phyloP scores from a whole-genome alignment of 2,888 invertebrate genomes.

The Plebejus argus region DNA sequence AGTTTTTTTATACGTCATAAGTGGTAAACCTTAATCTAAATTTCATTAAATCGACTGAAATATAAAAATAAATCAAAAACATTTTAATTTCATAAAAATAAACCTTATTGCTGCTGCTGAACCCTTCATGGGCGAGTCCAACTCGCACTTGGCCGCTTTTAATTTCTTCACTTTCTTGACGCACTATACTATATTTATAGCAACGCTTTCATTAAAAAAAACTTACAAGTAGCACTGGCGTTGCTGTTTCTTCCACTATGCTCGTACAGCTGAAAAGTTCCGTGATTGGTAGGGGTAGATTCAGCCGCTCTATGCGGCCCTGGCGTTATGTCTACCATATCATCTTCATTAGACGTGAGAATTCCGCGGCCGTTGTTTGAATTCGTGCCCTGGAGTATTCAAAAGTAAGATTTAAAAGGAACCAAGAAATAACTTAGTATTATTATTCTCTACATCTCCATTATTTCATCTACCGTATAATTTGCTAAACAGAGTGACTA shows the following conservation, averaged over 20 bases:
- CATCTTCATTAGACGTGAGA: conserved; percentile 57
- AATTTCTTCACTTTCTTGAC: too few relatives aligned
- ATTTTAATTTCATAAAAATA: too few relatives aligned
- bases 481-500: not conserved
- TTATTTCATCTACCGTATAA: not conserved
- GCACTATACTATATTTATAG: too few relatives aligned
- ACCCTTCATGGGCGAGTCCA: too few relatives aligned
- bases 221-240: conserved; percentile 64
- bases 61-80: too few relatives aligned
- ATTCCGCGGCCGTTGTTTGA: conserved; percentile 56
- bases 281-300: conserved; percentile 68
- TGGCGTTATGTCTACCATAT: conserved; percentile 67
- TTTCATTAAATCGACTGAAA: too few relatives aligned
- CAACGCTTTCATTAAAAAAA: not conserved
- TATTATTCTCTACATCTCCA: not conserved
- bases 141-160: too few relatives aligned
- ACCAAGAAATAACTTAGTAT: not conserved
- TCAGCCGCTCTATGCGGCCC: conserved; percentile 58
- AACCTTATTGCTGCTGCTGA: too few relatives aligned
- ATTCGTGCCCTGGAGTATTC: conserved; percentile 50
- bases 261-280: conserved; percentile 72
- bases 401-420: not conserved
- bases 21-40: too few relatives aligned
- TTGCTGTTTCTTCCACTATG: conserved; percentile 58
- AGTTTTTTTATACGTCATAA: too few relatives aligned